Conservation (phyloP, 1,140 invertebrate genomes). For the Asobara japonica region DNA sequence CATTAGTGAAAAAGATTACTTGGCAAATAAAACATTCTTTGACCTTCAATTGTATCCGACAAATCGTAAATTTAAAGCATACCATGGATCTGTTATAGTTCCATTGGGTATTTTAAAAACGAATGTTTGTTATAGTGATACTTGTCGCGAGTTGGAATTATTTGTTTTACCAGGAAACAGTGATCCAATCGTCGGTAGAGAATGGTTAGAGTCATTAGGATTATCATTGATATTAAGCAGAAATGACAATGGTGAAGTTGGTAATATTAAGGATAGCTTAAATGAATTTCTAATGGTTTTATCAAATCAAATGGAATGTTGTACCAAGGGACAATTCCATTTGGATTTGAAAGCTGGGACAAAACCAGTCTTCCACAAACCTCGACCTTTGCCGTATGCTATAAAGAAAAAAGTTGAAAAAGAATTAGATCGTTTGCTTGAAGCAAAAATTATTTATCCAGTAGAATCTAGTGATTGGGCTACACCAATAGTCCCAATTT, state of each 20-base stretch:
- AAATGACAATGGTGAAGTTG: not conserved
- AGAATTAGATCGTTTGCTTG: slow-evolving; percentile 40
- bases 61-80: not conserved
- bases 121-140: not conserved
- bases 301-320: not conserved
- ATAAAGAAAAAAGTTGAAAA: slow-evolving; percentile 41
- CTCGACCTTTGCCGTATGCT: slow-evolving; percentile 45
- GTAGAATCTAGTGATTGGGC: slow-evolving; percentile 53
- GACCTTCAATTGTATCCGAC: not conserved
- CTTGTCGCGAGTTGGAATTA: not conserved
- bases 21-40: not conserved
- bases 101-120: not conserved
- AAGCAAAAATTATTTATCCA: slow-evolving; percentile 43
- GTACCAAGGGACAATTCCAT: not conserved
- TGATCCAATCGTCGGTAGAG: not conserved
- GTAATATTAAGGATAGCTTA: not conserved
- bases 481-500: slow-evolving; percentile 52
- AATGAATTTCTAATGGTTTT: not conserved
- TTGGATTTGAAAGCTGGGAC: not conserved
- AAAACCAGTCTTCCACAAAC: not conserved
- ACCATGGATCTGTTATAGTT: not conserved
- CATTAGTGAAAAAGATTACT: not conserved
- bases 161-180: not conserved
- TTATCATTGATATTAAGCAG: not conserved
- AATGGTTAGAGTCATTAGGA: not conserved